Conservation (phyloP, 1,140 invertebrate genomes). For the Brachionus paranguensis region DNA sequence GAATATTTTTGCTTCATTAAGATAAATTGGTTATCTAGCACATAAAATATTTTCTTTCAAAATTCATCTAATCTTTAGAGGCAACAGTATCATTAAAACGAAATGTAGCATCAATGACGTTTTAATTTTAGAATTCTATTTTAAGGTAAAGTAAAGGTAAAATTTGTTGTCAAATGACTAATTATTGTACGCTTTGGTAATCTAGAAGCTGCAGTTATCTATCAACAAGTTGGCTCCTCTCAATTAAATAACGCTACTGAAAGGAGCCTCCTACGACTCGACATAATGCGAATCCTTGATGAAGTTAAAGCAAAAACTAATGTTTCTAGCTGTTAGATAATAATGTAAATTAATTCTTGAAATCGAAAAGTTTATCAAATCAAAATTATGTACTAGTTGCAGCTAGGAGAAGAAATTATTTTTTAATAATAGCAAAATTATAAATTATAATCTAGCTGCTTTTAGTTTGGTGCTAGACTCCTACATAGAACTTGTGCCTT, state of each 20-base stretch:
- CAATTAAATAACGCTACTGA: not conserved
- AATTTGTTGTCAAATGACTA: not conserved
- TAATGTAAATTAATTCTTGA: not conserved
- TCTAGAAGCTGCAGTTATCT: not conserved
- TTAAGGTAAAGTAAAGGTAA: not conserved
- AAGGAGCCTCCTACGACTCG: not conserved
- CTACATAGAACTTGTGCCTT: not conserved
- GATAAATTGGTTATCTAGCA: not conserved
- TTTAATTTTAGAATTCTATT: not conserved
- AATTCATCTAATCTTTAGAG: not conserved
- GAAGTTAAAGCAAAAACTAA: not conserved
- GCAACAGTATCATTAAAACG: not conserved
- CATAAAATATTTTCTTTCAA: not conserved
- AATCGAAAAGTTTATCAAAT: not conserved
- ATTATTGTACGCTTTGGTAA: not conserved
- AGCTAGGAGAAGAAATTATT: not conserved
- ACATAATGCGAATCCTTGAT: slow-evolving; percentile 23
- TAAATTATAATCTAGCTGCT: slow-evolving; percentile 31
- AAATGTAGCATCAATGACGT: not conserved
- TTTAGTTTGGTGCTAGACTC: not conserved
- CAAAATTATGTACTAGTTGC: not conserved
- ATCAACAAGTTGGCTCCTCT: not conserved
- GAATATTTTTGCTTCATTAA: not conserved
- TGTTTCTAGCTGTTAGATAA: not conserved
- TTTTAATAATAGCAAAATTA: not conserved